Base-by-base conservation (phyloP, 1,140 invertebrate genomes). In the Zaprionus gabonicus region DNA sequence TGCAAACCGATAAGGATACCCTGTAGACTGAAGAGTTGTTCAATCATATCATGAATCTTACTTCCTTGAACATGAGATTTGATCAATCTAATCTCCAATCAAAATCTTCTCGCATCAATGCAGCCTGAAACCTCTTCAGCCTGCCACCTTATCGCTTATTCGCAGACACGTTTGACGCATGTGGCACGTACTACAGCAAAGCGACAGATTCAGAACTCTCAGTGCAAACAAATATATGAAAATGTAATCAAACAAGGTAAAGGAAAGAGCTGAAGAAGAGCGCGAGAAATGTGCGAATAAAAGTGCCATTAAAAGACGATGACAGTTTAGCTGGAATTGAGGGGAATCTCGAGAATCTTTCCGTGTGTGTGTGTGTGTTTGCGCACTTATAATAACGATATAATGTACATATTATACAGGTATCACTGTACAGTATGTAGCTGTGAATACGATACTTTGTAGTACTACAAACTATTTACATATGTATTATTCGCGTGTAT, bases 181-280 rank as follows among this genome's bases (percentile, higher is more conserved):
- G 44, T 49, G 44, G 44, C 44, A 49, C 44, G 23, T 12, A 49
- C n/a, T 31, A 15, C 51, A 44, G 2, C 23, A 27, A n/a, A n/a
- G 25, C 10, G 34, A 25, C 59, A 28, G 53, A 63, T 51, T 36
- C 28, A 25, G 31, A 53, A 58, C 66, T 70, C 51, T 9, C 53
- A 34, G 46, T 58, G 70, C 79, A 80, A 82, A 86, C 68, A 71
- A 84, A 65, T 81, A 78, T 59, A 74, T 70, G 46, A 82, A 86
- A 81, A 71, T 81, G 66, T 67, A 87, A 82, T 86, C 69, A 69
- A 82, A 72, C 63, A 79, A 75, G 69, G 23, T 31, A 57, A 15
- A 31, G 15, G 9, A 53, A 60, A 31, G 5, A n/a, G 38, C 5
- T 12, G 36, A 69, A 46, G 67, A 86, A 76, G 64, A 73, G 71